These are phyloP conservation scores for Parnassius glacialis DNA, from an alignment of 2,888 invertebrate species.

Conservation along the genomic window DNA sequence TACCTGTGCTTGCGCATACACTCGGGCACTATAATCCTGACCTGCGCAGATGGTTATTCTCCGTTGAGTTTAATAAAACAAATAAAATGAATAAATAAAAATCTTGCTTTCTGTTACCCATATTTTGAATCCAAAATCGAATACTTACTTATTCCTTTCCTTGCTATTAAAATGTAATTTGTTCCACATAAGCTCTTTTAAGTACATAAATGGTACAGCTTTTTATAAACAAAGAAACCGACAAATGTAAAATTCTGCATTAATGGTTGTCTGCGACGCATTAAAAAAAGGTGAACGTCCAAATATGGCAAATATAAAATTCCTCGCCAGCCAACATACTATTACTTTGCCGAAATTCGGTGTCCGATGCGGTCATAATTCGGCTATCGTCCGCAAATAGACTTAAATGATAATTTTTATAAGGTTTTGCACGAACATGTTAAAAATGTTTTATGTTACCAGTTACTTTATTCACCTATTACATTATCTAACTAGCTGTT, in stretches of 20 bases:
- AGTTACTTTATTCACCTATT: too few species aligned
- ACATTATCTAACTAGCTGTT: too few species aligned
- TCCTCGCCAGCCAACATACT: not conserved
- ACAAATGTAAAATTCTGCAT: conserved; percentile 5
- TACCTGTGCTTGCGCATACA: too few species aligned
- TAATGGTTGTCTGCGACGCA: conserved; percentile 5
- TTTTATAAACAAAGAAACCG: conserved; percentile 20
- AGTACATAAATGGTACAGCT: not conserved
- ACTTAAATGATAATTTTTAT: conserved; percentile 1
- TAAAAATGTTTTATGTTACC: not conserved
- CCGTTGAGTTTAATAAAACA: too few species aligned
- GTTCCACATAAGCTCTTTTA: conserved; percentile 4
- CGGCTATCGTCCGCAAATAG: conserved; percentile 4
- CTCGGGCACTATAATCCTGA: too few species aligned
- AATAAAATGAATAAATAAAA: too few species aligned
- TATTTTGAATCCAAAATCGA: too few species aligned
- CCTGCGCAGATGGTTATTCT: too few species aligned
- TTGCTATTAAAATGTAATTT: not conserved
- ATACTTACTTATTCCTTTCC: too few species aligned
- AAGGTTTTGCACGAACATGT: not conserved
- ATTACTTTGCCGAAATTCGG: conserved; percentile 8
- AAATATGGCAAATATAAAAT: conserved; percentile 22
- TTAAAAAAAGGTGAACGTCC: conserved; percentile 20
- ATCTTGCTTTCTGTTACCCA: too few species aligned
- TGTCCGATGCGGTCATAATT: not conserved